These are phyloP conservation scores for Piscicola geometra DNA, from an alignment of 2,888 invertebrate genomes.

Conservation along the genomic window DNA sequence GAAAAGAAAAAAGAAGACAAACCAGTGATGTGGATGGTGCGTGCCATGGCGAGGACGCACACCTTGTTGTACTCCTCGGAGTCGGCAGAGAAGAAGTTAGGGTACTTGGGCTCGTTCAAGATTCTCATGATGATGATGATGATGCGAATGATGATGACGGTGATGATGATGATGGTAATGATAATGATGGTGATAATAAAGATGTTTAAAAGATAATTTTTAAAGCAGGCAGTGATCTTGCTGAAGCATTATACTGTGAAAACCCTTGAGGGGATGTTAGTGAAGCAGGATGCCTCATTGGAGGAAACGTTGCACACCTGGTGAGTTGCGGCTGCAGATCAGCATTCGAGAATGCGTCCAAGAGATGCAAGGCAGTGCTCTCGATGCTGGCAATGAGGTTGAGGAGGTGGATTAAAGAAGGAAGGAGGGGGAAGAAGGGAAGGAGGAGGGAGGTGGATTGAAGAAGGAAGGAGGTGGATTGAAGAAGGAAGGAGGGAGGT, in stretches of 20 bases:
- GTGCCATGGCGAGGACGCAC: constrained; percentile 82
- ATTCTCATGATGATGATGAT: background rate
- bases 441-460: too few relatives aligned
- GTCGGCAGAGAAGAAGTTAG: constrained; percentile 74
- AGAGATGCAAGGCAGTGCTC: constrained; percentile 77
- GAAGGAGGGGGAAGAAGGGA: too few relatives aligned
- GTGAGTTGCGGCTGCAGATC: constrained; percentile 84
- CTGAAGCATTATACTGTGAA: background rate
- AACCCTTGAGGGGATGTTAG: too few relatives aligned
- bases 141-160: background rate
- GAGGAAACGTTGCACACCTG: too few relatives aligned
- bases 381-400: constrained; percentile 76
- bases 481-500: too few relatives aligned
- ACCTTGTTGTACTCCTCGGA: constrained; percentile 90
- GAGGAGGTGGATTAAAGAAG: too few relatives aligned
- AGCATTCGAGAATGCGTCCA: constrained; percentile 83
- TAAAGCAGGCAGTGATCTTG: background rate
- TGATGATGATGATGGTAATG: background rate
- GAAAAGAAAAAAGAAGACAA: too few relatives aligned
- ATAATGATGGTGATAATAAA: constrained; percentile 4
- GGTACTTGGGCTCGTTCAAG: constrained; percentile 71
- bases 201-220: background rate
- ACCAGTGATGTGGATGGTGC: constrained; percentile 89
- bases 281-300: too few relatives aligned
- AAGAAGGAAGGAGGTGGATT: too few relatives aligned